phyloP scores from a whole-genome alignment of 2,113 vertebrate genomes.

The Coreoperca whiteheadi region DNA sequence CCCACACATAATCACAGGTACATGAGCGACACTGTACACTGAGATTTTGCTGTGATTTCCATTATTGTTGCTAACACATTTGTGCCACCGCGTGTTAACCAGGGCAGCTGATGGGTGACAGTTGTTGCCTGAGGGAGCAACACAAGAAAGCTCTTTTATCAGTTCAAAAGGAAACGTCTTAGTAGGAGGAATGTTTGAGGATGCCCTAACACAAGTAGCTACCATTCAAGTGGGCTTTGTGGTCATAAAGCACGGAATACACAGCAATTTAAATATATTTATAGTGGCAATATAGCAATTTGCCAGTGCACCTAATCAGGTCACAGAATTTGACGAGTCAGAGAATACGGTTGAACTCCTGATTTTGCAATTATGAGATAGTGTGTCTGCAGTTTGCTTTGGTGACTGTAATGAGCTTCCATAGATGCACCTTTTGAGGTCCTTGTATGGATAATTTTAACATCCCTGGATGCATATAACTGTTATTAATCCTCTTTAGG shows the following conservation, averaged over 20 bases:
- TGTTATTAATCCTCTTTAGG: neutral
- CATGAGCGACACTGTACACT: neutral
- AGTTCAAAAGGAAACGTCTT: neutral
- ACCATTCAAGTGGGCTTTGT: too few relatives aligned
- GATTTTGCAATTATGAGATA: neutral
- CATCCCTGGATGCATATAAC: neutral
- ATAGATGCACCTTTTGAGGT: neutral
- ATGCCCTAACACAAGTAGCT: neutral
- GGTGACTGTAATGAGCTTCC: neutral
- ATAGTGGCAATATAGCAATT: neutral
- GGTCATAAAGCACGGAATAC: too few relatives aligned
- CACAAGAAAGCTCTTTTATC: neutral
- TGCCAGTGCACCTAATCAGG: neutral
- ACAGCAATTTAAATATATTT: neutral
- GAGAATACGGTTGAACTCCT: neutral
- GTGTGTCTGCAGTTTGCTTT: too few relatives aligned
- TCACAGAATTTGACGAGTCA: neutral
- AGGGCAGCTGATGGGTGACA: neutral
- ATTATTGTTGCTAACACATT: neutral
- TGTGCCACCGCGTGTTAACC: neutral
- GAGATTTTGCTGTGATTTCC: neutral
- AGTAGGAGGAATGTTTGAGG: slow-evolving; percentile 2
- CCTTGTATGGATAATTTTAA: slow-evolving; percentile 2
- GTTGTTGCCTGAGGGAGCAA: neutral
- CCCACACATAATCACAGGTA: slow-evolving; percentile 88